Percentiles rank a stretch among this genome's conserved stretches.
Evolutionary conservation across 1,140 invertebrate genomes (phyloP).

Genomic region (Semibalanus balanoides): DNA sequence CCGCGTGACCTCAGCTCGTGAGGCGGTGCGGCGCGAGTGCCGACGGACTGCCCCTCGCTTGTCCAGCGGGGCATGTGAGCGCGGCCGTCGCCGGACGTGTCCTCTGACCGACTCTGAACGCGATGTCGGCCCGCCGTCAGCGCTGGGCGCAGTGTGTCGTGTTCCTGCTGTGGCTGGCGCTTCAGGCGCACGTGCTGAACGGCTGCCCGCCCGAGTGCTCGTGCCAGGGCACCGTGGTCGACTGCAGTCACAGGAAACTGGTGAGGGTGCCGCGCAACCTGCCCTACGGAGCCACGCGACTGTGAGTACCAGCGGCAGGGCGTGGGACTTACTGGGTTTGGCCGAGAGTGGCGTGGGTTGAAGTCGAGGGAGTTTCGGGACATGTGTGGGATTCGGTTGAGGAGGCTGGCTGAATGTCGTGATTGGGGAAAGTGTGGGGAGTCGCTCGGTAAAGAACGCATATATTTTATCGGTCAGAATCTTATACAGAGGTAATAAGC

Average conservation of each 20-base stretch:
- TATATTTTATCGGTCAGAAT: too few species aligned
- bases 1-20: neutral
- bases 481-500: too few species aligned
- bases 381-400: too few species aligned
- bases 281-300: slow-evolving; percentile 74
- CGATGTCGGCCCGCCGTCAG: neutral
- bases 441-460: too few species aligned
- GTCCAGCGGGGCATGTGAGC: neutral
- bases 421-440: too few species aligned
- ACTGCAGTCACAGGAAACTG: slow-evolving; percentile 71
- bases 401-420: too few species aligned
- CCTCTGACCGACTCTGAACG: neutral
- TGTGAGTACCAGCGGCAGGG: slow-evolving; percentile 29
- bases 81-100: neutral
- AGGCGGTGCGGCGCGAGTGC: too few species aligned
- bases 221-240: slow-evolving; percentile 73
- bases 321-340: too few species aligned
- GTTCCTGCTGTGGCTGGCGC: neutral
- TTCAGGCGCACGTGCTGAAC: neutral
- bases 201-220: slow-evolving; percentile 62
- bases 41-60: too few species aligned
- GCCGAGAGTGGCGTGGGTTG: too few species aligned
- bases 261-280: slow-evolving; percentile 73
- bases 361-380: too few species aligned
- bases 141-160: neutral